These are phyloP conservation scores for Mayetiola destructor DNA, from an alignment of 2,888 invertebrate genomes.

Conservation along the genomic window DNA sequence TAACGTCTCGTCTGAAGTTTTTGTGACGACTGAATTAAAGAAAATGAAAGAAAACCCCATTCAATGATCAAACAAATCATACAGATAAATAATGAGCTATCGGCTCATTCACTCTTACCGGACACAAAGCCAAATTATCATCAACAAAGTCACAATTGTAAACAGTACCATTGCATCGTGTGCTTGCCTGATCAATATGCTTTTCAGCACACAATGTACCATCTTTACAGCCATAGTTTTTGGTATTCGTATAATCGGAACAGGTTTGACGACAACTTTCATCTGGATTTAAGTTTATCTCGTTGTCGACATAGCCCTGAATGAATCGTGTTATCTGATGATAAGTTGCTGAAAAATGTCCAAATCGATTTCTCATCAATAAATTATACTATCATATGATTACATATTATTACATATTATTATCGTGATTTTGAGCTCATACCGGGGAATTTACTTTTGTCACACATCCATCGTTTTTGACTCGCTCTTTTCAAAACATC, in stretches of 20 bases:
- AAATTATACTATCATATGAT: background rate
- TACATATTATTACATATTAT: background rate
- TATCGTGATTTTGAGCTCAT: background rate
- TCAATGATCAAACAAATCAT: too few species aligned
- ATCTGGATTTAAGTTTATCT: conserved; percentile 57
- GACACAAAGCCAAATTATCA: conserved; percentile 66
- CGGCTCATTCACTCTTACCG: conserved; percentile 43
- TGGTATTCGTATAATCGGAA: conserved; percentile 49
- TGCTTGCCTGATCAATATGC: conserved; percentile 33
- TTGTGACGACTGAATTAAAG: background rate
- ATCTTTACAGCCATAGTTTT: conserved; percentile 46
- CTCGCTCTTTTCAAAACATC: background rate
- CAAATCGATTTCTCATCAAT: background rate
- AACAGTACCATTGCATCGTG: conserved; percentile 47
- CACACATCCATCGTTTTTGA: background rate
- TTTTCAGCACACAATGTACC: conserved; percentile 44
- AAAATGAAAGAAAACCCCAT: background rate
- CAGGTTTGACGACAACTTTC: conserved; percentile 58
- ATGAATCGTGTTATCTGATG: conserved; percentile 46
- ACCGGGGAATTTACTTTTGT: background rate
- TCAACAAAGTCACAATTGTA: conserved; percentile 56
- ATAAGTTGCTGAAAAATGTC: background rate
- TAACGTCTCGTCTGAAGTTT: background rate
- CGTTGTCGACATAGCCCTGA: conserved; percentile 68
- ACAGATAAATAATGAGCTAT: conserved; percentile 31